These are phyloP conservation scores for Hipposideros larvatus DNA, from an alignment of 2,797 vertebrate genomes.

Conservation along the genomic window DNA sequence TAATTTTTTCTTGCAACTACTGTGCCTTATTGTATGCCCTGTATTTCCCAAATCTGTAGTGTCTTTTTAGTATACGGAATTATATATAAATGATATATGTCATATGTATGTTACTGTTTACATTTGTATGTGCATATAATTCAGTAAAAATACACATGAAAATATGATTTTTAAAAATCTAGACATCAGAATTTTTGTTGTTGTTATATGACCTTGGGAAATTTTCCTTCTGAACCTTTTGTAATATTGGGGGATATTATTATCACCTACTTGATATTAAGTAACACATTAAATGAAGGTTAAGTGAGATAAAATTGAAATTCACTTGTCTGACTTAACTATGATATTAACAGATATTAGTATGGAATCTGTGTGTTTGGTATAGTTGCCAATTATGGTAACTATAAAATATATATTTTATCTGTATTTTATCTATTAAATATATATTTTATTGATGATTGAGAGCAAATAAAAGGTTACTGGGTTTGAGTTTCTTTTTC, in stretches of 20 bases:
- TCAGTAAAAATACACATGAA: conserved; percentile 25
- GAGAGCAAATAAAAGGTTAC: conserved; percentile 7
- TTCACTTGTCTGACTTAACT: background rate
- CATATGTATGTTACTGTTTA: conserved; percentile 25
- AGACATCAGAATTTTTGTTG: background rate
- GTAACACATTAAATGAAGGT: background rate
- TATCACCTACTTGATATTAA: conserved; percentile 5
- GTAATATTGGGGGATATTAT: background rate
- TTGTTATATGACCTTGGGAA: background rate
- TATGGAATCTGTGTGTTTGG: conserved; percentile 34
- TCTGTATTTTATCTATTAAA: background rate
- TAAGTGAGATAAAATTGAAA: conserved; percentile 43
- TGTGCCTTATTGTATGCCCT: background rate
- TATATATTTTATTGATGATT: conserved; percentile 47
- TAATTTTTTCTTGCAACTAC: conserved; percentile 29
- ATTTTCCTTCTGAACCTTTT: conserved; percentile 40
- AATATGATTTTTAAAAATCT: background rate
- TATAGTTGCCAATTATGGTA: background rate
- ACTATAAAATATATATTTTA: background rate
- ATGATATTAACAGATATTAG: conserved; percentile 12
- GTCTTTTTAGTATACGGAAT: background rate
- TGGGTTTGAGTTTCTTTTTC: conserved; percentile 45
- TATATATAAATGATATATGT: background rate
- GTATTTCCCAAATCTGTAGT: background rate
- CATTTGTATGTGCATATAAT: conserved; percentile 24